A percentile compares a stretch with the other conserved stretches of the same genome.
These are phyloP conservation scores for Heterodera filipjevi DNA, from an alignment of 2,888 invertebrate genomes.

Conservation along the genomic window DNA sequence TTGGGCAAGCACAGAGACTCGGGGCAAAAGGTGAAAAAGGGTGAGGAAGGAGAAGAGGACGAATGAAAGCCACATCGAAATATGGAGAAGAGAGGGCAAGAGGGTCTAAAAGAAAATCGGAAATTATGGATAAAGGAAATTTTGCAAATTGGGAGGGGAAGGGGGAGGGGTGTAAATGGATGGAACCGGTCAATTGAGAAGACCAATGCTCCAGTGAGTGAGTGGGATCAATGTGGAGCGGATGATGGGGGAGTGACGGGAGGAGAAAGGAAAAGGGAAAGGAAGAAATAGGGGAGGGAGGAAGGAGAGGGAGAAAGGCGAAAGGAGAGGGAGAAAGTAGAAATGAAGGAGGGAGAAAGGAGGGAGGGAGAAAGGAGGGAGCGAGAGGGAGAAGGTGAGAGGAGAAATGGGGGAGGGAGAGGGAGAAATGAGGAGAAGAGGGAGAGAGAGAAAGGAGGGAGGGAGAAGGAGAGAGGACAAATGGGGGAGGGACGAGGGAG, in stretches of 20 bases:
- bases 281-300: too few species aligned
- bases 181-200: constrained; percentile 6
- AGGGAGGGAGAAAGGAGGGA: too few species aligned
- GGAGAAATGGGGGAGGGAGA: too few species aligned
- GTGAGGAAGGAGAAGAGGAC: background rate
- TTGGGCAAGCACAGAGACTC: constrained; percentile 26
- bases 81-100: background rate
- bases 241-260: background rate
- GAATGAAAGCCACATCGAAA: background rate
- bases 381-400: too few species aligned
- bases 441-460: too few species aligned
- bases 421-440: too few species aligned
- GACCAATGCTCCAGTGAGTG: background rate
- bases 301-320: too few species aligned
- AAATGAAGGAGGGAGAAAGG: too few species aligned
- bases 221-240: background rate
- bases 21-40: background rate
- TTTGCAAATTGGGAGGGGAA: background rate
- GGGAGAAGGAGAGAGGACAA: too few species aligned
- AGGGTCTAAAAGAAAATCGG: background rate
- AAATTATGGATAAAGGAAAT: too few species aligned
- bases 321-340: too few species aligned
- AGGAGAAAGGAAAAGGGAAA: background rate
- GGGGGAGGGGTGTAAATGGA: background rate
- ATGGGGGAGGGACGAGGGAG: too few species aligned